phyloP scores from a whole-genome alignment of 2,888 invertebrate genomes.

The Syritta pipiens region DNA sequence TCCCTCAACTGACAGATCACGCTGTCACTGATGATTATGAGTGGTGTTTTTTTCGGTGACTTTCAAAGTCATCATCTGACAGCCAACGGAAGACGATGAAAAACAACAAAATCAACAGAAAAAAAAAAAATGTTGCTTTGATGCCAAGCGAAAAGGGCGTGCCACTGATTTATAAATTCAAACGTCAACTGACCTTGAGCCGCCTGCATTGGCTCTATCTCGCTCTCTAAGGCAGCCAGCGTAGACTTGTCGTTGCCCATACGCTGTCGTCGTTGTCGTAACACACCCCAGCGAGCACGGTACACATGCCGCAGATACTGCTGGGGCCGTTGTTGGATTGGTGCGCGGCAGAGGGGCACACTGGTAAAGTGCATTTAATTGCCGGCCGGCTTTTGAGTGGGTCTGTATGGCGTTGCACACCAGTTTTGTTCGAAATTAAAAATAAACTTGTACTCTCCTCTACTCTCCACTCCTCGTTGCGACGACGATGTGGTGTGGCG shows the following conservation, averaged over 20 bases:
- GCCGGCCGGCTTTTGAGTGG: conserved; percentile 54
- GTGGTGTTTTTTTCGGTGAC: neutral
- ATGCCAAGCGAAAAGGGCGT: conserved; percentile 35
- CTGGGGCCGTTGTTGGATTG: neutral
- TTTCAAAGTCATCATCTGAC: conserved; percentile 37
- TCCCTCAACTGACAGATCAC: conserved; percentile 19
- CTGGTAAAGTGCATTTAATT: conserved; percentile 58
- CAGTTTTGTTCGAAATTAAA: conserved; percentile 27
- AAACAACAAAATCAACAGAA: conserved; percentile 12
- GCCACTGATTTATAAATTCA: conserved; percentile 19
- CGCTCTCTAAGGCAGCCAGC: conserved; percentile 17
- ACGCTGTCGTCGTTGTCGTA: conserved; percentile 4
- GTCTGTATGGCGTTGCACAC: conserved; percentile 32
- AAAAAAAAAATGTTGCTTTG: no score
- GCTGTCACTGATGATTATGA: neutral
- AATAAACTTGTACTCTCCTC: conserved; percentile 40
- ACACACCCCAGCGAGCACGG: neutral
- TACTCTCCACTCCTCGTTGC: neutral
- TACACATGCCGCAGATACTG: conserved; percentile 31
- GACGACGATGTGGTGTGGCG: neutral
- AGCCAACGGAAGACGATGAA: conserved; percentile 23
- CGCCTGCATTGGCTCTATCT: conserved; percentile 46
- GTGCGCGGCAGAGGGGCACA: neutral
- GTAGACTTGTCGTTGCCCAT: conserved; percentile 54
- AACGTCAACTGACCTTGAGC: conserved; percentile 52